Evolutionary conservation across 2,888 invertebrate genomes (phyloP).

Genomic region (Tanytarsus gracilentus): DNA sequence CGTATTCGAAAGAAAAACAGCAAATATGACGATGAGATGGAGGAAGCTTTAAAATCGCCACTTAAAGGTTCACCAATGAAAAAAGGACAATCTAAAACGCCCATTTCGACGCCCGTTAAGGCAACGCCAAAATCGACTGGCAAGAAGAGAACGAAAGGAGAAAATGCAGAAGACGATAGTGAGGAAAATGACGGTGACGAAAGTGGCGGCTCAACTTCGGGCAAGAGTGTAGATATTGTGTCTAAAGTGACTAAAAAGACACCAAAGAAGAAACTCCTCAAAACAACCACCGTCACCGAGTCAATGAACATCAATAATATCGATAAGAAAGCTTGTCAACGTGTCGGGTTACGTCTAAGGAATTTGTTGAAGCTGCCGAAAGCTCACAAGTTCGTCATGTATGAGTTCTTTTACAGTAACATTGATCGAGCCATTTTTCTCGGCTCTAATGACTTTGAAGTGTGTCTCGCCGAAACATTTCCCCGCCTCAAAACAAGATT

Average conservation of each 20-base stretch:
- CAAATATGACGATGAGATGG: constrained; percentile 75
- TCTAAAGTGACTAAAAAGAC: constrained; percentile 10
- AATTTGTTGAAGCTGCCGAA: constrained; percentile 95
- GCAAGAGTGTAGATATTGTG: background rate
- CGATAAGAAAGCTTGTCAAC: constrained; percentile 79
- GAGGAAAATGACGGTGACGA: constrained; percentile 2
- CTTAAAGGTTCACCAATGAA: constrained; percentile 34
- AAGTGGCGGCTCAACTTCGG: constrained; percentile 28
- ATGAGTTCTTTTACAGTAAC: constrained; percentile 99
- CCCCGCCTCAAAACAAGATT: constrained; percentile 80
- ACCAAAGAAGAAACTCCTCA: background rate
- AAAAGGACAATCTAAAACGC: constrained; percentile 39
- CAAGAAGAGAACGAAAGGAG: constrained; percentile 34
- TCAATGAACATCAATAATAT: constrained; percentile 45
- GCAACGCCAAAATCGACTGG: constrained; percentile 49
- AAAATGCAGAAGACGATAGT: background rate
- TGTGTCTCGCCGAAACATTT: constrained; percentile 87
- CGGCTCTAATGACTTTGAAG: constrained; percentile 93
- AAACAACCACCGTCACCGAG: constrained; percentile 17
- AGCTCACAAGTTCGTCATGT: constrained; percentile 98
- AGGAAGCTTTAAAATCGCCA: constrained; percentile 50
- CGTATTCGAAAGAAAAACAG: constrained; percentile 84
- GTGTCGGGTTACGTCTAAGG: constrained; percentile 76
- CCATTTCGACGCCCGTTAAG: constrained; percentile 45
- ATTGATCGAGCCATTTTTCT: constrained; percentile 91